A percentile compares a stretch with the other conserved stretches of the same genome.
Evolutionary conservation across 2,888 invertebrate species (phyloP).

Genomic region (Chaitophorus viminalis): DNA sequence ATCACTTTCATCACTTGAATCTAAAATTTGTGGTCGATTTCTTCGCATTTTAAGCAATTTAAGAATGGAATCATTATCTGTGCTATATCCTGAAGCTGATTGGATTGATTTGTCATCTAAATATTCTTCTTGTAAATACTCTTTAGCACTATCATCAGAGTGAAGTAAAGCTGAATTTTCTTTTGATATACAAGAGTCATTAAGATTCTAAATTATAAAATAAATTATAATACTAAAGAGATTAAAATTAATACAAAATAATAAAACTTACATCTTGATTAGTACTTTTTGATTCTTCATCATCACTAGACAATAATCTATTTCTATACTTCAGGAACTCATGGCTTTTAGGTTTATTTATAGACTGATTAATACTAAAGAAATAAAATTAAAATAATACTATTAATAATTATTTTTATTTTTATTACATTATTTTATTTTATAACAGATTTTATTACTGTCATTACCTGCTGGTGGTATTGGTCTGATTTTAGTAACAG

Average conservation of each 20-base stretch:
- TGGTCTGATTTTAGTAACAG: constrained; percentile 93
- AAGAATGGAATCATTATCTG: constrained; percentile 14
- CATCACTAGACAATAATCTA: constrained; percentile 10
- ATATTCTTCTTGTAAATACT: constrained; percentile 2
- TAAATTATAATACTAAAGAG: neutral
- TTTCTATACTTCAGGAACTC: constrained; percentile 14
- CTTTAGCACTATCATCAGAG: neutral
- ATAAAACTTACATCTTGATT: constrained; percentile 19
- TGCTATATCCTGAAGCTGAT: neutral
- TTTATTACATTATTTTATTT: too few relatives aligned
- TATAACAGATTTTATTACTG: constrained; percentile 75
- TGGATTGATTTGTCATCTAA: neutral
- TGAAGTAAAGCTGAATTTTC: neutral
- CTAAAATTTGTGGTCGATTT: constrained; percentile 16
- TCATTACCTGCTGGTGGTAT: constrained; percentile 95
- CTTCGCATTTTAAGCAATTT: neutral
- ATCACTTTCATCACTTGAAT: constrained; percentile 40
- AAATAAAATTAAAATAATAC: too few relatives aligned
- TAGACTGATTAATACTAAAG: neutral
- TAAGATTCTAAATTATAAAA: constrained; percentile 30
- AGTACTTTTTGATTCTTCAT: constrained; percentile 11
- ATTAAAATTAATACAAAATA: neutral
- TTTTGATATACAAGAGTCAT: neutral
- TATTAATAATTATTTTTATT: neutral
- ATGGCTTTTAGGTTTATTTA: neutral